These are phyloP conservation scores for Acronicta psi DNA, from an alignment of 2,888 invertebrate genomes.

Conservation along the genomic window DNA sequence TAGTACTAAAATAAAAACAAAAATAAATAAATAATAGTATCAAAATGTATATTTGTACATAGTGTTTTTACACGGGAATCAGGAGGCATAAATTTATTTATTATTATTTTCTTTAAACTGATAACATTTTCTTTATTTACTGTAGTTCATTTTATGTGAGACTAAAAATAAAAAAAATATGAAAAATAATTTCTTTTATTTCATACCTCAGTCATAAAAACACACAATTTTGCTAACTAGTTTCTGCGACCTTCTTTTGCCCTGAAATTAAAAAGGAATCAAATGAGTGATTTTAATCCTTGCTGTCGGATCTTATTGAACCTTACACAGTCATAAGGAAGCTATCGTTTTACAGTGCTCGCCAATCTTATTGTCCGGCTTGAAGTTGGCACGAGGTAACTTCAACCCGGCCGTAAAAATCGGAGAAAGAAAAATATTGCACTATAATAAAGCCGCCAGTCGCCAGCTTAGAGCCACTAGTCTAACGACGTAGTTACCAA, in stretches of 20 bases:
- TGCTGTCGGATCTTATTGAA: no score
- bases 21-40: constrained; percentile 52
- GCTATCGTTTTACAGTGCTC: no score
- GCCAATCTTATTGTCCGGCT: no score
- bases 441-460: no score
- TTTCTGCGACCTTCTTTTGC: constrained; percentile 61
- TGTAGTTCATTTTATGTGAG: constrained; percentile 72
- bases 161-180: constrained; percentile 72
- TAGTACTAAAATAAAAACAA: constrained; percentile 27
- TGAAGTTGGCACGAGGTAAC: no score
- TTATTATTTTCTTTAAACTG: constrained; percentile 65
- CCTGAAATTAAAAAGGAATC: constrained; percentile 64
- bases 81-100: constrained; percentile 85
- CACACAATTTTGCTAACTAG: constrained; percentile 37
- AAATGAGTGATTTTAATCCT: no score
- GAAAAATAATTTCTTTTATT: constrained; percentile 58
- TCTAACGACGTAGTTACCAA: no score
- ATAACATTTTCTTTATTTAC: constrained; percentile 76
- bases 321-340: no score
- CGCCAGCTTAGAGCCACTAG: no score
- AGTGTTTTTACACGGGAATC: constrained; percentile 72
- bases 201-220: constrained; percentile 21
- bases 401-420: no score
- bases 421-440: no score
- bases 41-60: constrained; percentile 85